Base-by-base conservation (phyloP, 2,888 invertebrate species). In the Anoplius nigerrimus region DNA sequence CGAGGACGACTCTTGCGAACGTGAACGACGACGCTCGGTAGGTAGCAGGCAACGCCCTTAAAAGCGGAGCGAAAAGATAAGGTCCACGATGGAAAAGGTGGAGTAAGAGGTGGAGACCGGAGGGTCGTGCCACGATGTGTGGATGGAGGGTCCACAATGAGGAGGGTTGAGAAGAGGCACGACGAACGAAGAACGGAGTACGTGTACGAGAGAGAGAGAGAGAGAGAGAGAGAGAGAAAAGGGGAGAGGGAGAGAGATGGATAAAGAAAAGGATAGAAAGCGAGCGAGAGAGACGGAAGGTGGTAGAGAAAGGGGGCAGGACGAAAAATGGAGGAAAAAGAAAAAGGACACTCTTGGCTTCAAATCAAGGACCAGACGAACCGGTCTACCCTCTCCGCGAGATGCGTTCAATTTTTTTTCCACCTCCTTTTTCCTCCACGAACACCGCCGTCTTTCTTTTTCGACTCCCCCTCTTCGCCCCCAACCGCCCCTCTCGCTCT, bases 301-400 rank as follows among this genome's bases (percentile, higher is more conserved):
- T 15, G 34, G 16, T 20, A 22, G 52, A 64, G 52, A 60, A 54
- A 45, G 24, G 60, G 59, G 70, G 62, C 62, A 59, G 45, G 70
- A 53, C 73, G 68, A 62, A 69, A 76, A 78, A 79, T 72, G 68
- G 62, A 74, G 63, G 67, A 73, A 76, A 74, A 77, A 76, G 80
- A 82, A 81, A 64, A 75, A 79, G 75, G 74, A 74, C 76, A 71
- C 76, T 77, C 74, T 78, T 76, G 74, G 79, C 77, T 83, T 81
- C 81, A 81, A 84, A 85, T 83, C 84, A 83, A 84, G 82, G 82
- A 83, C 82, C 82, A 81, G 83, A 83, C 80, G 77, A 84, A 84
- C 85, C 85, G 85, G 85, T 84, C 84, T 82, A 76, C 77, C 76
- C 79, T 73, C 15, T 61, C 21, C 66, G 65, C 59, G 74, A 65